Evolutionary conservation across 2,113 vertebrate genomes (phyloP).

Genomic region (Callionymus lyra): DNA sequence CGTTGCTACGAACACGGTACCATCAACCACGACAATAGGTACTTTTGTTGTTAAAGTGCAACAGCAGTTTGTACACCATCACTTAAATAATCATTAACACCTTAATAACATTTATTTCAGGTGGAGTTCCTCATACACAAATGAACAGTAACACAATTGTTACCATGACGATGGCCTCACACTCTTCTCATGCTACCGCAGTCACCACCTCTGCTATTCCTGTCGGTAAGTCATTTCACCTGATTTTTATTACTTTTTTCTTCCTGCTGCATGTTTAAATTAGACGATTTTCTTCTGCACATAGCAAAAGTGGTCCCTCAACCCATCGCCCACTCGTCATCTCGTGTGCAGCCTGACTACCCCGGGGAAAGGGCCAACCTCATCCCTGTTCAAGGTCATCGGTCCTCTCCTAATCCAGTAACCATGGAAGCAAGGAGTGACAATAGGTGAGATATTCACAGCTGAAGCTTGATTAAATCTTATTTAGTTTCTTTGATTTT

Average conservation of each 20-base stretch:
- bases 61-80: too few species aligned
- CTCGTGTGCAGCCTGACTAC: conserved; percentile 92
- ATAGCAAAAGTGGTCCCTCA: conserved; percentile 97
- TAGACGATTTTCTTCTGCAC: conserved; percentile 9
- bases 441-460: conserved; percentile 70
- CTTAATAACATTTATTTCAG: too few species aligned
- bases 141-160: conserved; percentile 88
- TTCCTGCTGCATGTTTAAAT: not conserved
- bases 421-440: conserved; percentile 93
- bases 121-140: conserved; percentile 85
- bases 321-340: conserved; percentile 89
- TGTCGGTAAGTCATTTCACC: conserved; percentile 74
- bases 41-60: too few species aligned
- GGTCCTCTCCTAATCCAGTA: conserved; percentile 90
- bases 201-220: conserved; percentile 94
- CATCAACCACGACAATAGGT: conserved; percentile 88
- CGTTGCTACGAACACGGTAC: conserved; percentile 87
- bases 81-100: too few species aligned
- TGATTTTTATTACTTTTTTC: not conserved
- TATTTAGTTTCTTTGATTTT: too few species aligned
- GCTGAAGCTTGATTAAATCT: too few species aligned
- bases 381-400: conserved; percentile 85
- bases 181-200: conserved; percentile 92
- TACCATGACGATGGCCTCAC: conserved; percentile 95
- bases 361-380: conserved; percentile 84